Base-by-base conservation (phyloP, 2,888 invertebrate genomes). In the Holacanthella duospinosa region DNA sequence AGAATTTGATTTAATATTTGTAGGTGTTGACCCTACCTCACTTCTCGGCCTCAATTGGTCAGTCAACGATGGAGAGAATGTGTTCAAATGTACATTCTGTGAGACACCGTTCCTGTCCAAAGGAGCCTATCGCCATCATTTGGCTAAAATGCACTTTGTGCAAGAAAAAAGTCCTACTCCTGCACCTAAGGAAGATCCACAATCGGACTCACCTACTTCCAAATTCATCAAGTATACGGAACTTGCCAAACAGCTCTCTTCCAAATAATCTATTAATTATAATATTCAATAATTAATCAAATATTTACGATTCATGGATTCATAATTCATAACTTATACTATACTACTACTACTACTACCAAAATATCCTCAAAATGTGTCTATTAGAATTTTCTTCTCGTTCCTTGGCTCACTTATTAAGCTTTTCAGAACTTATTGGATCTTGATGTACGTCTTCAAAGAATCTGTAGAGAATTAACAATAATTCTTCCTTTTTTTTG, bases 151-250 rank as follows among this genome's bases (percentile, higher is more conserved):
- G 86, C 93, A 93, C 78, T 93, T 93, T 77, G 90, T 93, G 64
- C 93, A 93, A 77, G 93, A 72, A 44, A 72, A 72, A 61, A 71
- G 71, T 62, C 72, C 68, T 36, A 62, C 60, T 27, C 77, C 77
- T 44, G 77, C 77, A 55, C 76, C 77, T 77, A 83, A 77, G 77
- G 82, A 78, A 78, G 84, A 74, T 74, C 78, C 76, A 36, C 77
- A 76, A 60, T 68, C 66, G 75, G 93, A 93, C 79, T 92, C 90
- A 77, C 91, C 93, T 59, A 93, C 93, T 80, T 93, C 95, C 74
- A 96, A 95, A 82, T 95, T 95, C 83, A 86, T 94, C 74, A 95
- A 95, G 82, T 96, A 96, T 81, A 94, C 94, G 77, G 94, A 96
- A 82, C 86, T 96, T 80, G 96, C 96, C 76, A 95, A 95, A 81